Percentiles rank a stretch among this genome's conserved stretches.
Evolutionary conservation across 2,113 vertebrate species (phyloP).

Genomic region (Melierax canorus): DNA sequence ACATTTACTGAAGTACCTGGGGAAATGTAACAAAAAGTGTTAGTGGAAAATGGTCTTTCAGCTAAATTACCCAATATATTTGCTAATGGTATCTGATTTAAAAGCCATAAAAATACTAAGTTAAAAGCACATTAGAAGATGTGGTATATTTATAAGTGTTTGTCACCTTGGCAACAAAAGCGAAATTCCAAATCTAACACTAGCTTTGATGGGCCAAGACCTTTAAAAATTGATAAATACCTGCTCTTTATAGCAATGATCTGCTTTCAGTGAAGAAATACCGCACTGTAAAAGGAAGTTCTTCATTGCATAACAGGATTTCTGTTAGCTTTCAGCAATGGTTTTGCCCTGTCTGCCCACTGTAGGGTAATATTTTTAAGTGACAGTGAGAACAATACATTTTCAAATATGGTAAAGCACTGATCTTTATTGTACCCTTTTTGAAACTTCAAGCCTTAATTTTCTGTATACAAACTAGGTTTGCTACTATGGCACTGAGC

Average conservation of each 20-base stretch:
- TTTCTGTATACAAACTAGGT: neutral
- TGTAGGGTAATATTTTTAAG: neutral
- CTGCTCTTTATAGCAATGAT: conserved; percentile 71
- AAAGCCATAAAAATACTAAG: conserved; percentile 85
- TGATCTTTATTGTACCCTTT: neutral
- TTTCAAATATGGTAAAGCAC: neutral
- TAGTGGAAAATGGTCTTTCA: conserved; percentile 84
- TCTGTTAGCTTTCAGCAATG: conserved; percentile 24
- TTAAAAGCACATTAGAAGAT: conserved; percentile 85
- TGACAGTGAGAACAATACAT: neutral
- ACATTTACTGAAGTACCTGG: conserved; percentile 80
- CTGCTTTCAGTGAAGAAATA: conserved; percentile 69
- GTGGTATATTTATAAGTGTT: conserved; percentile 85
- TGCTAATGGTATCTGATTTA: conserved; percentile 87
- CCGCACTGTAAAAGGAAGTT: conserved; percentile 44
- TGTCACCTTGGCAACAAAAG: conserved; percentile 85
- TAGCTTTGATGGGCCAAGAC: conserved; percentile 80
- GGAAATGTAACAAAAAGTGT: conserved; percentile 81
- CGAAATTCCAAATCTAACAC: conserved; percentile 77
- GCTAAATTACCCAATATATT: conserved; percentile 86
- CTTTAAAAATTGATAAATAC: conserved; percentile 84
- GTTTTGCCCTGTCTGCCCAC: conserved; percentile 26
- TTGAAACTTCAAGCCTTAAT: neutral
- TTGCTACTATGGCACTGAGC: neutral
- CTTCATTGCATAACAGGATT: conserved; percentile 25